These are phyloP conservation scores for Ditylenchus dipsaci DNA, from an alignment of 1,140 invertebrate genomes.

Conservation along the genomic window DNA sequence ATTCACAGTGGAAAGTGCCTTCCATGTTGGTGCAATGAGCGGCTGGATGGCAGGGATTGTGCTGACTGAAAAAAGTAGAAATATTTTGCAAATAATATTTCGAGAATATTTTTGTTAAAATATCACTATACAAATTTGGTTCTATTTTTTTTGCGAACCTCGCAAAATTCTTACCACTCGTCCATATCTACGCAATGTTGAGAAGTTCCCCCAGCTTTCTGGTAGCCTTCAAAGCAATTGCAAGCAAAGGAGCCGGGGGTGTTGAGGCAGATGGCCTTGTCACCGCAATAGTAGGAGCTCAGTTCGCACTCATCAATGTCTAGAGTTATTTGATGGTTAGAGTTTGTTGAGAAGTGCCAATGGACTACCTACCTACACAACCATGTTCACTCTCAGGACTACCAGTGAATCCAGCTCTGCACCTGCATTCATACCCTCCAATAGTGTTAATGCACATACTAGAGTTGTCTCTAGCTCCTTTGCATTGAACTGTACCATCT, in stretches of 20 bases:
- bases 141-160: too few species aligned
- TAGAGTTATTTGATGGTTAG: neutral
- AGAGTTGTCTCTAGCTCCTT: conserved; percentile 21
- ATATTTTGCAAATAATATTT: conserved; percentile 11
- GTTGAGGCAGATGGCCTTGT: conserved; percentile 32
- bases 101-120: too few species aligned
- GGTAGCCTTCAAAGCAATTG: conserved; percentile 35
- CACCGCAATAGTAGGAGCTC: conserved; percentile 29
- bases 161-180: conserved; percentile 14
- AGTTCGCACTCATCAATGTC: conserved; percentile 42
- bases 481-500: conserved; percentile 24
- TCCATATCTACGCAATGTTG: conserved; percentile 31
- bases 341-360: neutral
- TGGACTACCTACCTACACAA: conserved; percentile 18
- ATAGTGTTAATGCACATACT: conserved; percentile 33
- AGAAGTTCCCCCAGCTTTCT: conserved; percentile 16
- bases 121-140: too few species aligned
- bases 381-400: conserved; percentile 21
- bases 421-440: conserved; percentile 37
- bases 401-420: conserved; percentile 28
- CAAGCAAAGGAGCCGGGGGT: conserved; percentile 30
- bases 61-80: neutral
- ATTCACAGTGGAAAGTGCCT: conserved; percentile 42
- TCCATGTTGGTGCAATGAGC: conserved; percentile 42
- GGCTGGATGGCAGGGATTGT: conserved; percentile 35